Conservation (phyloP, 2,888 invertebrate genomes). For the Eutolmus rufibarbis region DNA sequence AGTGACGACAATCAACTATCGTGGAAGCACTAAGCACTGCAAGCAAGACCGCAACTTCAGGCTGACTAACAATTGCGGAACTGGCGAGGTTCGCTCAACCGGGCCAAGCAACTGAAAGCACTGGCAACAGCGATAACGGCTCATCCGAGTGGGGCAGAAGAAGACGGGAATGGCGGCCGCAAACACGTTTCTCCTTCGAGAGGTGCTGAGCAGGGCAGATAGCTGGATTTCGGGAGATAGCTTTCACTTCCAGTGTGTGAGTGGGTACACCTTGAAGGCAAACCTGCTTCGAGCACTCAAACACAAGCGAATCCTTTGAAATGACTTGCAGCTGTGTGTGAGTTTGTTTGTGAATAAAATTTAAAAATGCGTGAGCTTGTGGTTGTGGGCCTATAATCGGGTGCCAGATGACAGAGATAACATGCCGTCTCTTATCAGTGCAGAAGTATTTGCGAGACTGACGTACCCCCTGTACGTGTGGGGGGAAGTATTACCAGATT, state of each 20-base stretch:
- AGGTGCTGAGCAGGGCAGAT: neutral
- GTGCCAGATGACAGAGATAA: neutral
- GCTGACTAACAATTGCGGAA: neutral
- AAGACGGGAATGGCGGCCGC: neutral
- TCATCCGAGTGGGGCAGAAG: neutral
- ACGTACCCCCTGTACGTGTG: neutral
- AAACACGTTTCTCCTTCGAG: neutral
- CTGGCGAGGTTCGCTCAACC: neutral
- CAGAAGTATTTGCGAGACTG: neutral
- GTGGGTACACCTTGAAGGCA: neutral
- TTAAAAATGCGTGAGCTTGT: neutral
- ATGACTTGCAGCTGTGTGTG: neutral
- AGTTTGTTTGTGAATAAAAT: neutral
- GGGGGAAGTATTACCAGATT: neutral
- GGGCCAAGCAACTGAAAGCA: neutral
- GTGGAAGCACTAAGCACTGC: neutral
- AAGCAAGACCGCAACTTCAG: neutral
- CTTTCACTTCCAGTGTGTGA: neutral
- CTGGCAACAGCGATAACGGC: neutral
- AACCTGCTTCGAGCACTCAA: neutral
- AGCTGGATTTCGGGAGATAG: neutral
- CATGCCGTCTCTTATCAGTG: neutral
- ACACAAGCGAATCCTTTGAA: neutral
- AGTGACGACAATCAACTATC: constrained; percentile 25
- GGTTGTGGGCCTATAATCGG: neutral